A percentile compares a stretch with the other conserved stretches of the same genome.
Evolutionary conservation across 2,113 vertebrate species (phyloP).

Genomic region (Cinclus mexicanus): DNA sequence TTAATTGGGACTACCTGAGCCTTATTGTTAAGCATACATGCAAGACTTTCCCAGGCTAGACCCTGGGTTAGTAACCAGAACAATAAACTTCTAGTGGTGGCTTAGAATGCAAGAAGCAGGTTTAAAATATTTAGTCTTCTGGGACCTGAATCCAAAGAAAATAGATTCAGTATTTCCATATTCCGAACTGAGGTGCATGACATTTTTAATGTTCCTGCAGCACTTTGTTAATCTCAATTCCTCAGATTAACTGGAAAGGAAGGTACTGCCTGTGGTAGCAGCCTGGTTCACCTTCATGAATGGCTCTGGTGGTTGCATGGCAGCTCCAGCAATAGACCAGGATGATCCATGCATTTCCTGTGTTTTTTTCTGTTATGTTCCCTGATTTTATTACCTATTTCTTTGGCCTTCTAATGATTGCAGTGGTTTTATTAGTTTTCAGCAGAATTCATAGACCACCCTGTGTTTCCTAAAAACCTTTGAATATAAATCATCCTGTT

Average conservation of each 20-base stretch:
- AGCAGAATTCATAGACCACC: not conserved
- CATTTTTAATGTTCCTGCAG: not conserved
- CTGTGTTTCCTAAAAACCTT: not conserved
- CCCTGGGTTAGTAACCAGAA: not conserved
- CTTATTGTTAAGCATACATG: not conserved
- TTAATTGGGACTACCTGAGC: not conserved
- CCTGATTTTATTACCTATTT: not conserved
- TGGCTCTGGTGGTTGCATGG: rapidly evolving
- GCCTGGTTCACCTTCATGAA: not conserved
- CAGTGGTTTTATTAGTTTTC: not conserved
- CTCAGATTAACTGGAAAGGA: not conserved
- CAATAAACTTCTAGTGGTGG: not conserved
- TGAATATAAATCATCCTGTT: not conserved
- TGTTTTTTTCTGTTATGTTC: not conserved
- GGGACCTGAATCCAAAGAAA: not conserved
- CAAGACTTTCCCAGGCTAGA: not conserved
- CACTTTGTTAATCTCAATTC: not conserved
- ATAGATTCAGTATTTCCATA: not conserved
- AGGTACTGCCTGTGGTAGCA: not conserved
- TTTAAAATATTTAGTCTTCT: not conserved
- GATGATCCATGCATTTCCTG: not conserved
- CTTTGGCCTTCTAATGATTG: not conserved
- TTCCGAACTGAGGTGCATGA: not conserved
- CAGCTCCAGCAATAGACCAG: not conserved
- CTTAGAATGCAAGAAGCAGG: not conserved